Evolutionary conservation across 1,140 invertebrate species (phyloP).

Genomic region (Papilio aristodemus): DNA sequence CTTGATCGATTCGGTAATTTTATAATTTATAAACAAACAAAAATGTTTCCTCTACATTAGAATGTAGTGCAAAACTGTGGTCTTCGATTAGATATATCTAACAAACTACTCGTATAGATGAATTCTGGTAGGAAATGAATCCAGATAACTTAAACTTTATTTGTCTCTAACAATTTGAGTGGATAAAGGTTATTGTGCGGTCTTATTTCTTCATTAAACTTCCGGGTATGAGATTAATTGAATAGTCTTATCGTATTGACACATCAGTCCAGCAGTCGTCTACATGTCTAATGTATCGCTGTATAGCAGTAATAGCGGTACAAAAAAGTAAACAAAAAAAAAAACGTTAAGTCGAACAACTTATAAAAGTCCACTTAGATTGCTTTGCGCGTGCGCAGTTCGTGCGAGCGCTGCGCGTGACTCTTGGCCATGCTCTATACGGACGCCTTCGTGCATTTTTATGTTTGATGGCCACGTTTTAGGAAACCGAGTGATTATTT

Average conservation of each 20-base stretch:
- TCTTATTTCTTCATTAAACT: conserved; percentile 1
- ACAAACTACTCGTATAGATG: no score
- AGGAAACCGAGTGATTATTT: conserved; percentile 5
- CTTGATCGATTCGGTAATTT: no score
- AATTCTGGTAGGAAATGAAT: neutral
- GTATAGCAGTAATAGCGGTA: conserved; percentile 29
- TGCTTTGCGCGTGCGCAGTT: conserved; percentile 50
- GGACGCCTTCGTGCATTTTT: conserved; percentile 21
- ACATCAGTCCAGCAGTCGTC: neutral
- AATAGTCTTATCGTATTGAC: conserved; percentile 11
- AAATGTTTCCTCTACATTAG: no score
- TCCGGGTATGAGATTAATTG: conserved; percentile 2
- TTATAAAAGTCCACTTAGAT: conserved; percentile 51
- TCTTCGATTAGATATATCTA: no score
- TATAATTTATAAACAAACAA: no score
- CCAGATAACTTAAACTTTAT: neutral
- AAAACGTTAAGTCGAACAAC: conserved; percentile 49
- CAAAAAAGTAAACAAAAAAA: conserved; percentile 46
- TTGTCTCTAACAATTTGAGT: neutral
- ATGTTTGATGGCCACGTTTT: conserved; percentile 31
- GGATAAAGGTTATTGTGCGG: neutral
- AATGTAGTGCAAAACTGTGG: no score
- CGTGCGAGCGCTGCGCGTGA: conserved; percentile 50
- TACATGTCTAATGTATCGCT: neutral
- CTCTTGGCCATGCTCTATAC: conserved; percentile 32